Conservation (phyloP, 1,140 invertebrate species). For the Zaprionus ghesquierei region DNA sequence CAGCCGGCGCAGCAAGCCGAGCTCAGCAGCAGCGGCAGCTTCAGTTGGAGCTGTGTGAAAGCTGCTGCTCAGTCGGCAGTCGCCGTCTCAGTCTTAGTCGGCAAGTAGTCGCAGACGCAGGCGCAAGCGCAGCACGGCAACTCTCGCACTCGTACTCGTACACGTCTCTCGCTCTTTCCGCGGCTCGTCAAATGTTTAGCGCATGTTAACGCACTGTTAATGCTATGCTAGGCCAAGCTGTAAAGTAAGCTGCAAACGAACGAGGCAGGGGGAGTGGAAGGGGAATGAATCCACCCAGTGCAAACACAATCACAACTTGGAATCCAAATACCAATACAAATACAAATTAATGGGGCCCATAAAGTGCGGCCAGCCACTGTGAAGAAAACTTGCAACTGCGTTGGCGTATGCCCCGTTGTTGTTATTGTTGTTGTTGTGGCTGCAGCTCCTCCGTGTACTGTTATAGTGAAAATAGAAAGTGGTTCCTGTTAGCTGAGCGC, state of each 20-base stretch:
- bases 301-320: background rate
- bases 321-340: constrained; percentile 26
- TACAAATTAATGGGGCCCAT: constrained; percentile 41
- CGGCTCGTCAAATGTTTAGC: constrained; percentile 38
- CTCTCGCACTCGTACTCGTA: background rate
- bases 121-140: constrained; percentile 43
- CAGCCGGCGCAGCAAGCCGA: constrained; percentile 27
- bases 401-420: constrained; percentile 30
- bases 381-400: constrained; percentile 49
- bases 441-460: constrained; percentile 60
- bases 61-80: background rate
- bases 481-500: constrained; percentile 76
- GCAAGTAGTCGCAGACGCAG: constrained; percentile 67
- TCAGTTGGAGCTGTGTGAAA: constrained; percentile 15
- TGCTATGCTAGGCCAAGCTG: constrained; percentile 37
- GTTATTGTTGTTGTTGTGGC: constrained; percentile 34
- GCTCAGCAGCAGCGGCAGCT: constrained; percentile 31
- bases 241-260: constrained; percentile 28
- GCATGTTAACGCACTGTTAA: constrained; percentile 50
- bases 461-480: constrained; percentile 82
- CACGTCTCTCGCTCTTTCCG: constrained; percentile 3
- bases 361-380: constrained; percentile 41
- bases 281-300: background rate
- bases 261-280: no score
- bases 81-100: constrained; percentile 60